phyloP scores from a whole-genome alignment of 2,113 vertebrate genomes.

The Vulpes ferrilata region DNA sequence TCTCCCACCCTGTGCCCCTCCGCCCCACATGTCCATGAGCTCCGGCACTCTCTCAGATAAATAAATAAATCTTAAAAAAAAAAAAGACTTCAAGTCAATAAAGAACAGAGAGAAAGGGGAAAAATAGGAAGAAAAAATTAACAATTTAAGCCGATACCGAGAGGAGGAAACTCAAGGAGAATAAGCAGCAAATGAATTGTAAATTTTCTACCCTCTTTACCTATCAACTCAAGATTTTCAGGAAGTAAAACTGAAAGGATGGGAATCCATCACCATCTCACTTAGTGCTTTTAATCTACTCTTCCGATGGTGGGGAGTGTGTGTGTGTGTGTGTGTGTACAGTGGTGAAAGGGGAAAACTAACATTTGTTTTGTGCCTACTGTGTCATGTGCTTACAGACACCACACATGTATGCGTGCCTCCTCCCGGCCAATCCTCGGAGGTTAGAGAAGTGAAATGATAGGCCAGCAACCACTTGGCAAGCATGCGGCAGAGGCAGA shows the following conservation, averaged over 20 bases:
- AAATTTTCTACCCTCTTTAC: neutral
- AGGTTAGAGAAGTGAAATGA: neutral
- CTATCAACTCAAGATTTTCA: neutral
- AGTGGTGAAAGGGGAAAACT: neutral
- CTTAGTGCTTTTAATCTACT: neutral
- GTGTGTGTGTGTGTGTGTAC: neutral
- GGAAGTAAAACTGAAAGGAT: neutral
- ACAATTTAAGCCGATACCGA: neutral
- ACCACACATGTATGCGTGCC: neutral
- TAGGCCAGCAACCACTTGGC: neutral
- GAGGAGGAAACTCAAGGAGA: neutral
- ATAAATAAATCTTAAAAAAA: neutral
- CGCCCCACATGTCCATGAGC: neutral
- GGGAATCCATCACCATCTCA: neutral
- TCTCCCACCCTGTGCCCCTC: neutral
- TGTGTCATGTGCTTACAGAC: neutral
- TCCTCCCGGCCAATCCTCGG: neutral
- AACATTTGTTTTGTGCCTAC: neutral
- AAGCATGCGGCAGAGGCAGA: neutral
- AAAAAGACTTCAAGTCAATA: neutral
- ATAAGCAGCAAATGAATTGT: neutral
- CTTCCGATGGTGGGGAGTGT: neutral
- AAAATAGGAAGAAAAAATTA: constrained; percentile 14
- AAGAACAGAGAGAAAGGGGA: neutral
- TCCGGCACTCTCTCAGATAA: neutral